phyloP scores from a whole-genome alignment of 2,113 vertebrate genomes.

The Delphinapterus leucas region DNA sequence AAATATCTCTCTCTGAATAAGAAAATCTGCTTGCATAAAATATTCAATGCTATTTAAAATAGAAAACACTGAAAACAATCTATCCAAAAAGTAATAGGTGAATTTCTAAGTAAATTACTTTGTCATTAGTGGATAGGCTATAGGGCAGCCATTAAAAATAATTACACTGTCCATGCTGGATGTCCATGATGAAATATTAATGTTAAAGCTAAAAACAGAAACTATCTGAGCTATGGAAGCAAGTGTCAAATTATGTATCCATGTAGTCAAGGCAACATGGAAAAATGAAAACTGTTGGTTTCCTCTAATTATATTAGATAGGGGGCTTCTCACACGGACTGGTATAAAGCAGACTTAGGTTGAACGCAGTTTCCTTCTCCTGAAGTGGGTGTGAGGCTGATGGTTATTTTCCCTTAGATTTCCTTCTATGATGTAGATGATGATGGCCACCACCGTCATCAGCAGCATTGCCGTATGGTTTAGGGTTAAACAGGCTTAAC shows the following conservation, averaged over 20 bases:
- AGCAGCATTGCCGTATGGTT: no score
- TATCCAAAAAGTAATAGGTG: not conserved
- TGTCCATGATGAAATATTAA: constrained; percentile 27
- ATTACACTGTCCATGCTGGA: not conserved
- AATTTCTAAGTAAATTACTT: not conserved
- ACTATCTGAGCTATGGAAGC: not conserved
- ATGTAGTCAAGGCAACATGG: not conserved
- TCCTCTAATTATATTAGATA: constrained; percentile 1
- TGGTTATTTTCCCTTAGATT: not conserved
- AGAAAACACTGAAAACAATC: not conserved
- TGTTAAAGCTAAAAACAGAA: not conserved
- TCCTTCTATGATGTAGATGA: not conserved
- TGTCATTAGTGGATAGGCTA: not conserved
- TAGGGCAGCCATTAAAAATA: constrained; percentile 25
- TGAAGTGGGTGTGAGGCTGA: not conserved
- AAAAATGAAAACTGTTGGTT: constrained; percentile 13
- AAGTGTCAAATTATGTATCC: not conserved
- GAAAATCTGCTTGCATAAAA: not conserved
- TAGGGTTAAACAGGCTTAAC: not conserved
- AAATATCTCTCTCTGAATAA: not conserved
- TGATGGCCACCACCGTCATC: rapidly evolving
- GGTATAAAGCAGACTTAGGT: not conserved
- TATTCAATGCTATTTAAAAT: not conserved
- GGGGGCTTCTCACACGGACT: not conserved
- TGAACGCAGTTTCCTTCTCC: not conserved